Evolutionary conservation across 2,113 vertebrate species (phyloP).

Genomic region (Psephotus haematonotus): DNA sequence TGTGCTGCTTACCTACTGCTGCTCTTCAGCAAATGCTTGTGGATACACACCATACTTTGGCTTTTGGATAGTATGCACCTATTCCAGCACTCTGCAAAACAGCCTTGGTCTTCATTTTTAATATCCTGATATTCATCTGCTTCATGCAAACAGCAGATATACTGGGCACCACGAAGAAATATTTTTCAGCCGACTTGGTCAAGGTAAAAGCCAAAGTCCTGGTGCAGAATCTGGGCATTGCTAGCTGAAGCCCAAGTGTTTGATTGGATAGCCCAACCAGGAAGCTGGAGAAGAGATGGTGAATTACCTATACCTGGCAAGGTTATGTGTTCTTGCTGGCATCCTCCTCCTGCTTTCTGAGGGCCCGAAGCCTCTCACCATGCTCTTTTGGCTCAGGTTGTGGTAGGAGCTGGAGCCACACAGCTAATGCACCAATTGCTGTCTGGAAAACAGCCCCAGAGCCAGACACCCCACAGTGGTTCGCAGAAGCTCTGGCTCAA

Average conservation of each 20-base stretch:
- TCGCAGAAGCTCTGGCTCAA: not conserved
- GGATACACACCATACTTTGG: rapidly evolving
- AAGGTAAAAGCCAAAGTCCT: not conserved
- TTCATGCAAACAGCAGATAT: not conserved
- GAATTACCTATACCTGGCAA: not conserved
- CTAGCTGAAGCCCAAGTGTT: not conserved
- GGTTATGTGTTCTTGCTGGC: rapidly evolving
- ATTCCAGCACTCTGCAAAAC: not conserved
- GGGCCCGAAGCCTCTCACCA: rapidly evolving
- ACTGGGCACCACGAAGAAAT: rapidly evolving
- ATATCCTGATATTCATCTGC: not conserved
- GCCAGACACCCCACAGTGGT: not conserved
- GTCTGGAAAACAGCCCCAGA: not conserved
- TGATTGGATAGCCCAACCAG: not conserved
- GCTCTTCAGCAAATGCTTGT: not conserved
- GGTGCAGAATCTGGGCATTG: not conserved
- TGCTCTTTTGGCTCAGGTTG: not conserved
- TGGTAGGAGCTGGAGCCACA: not conserved
- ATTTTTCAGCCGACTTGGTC: not conserved
- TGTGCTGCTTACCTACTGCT: rapidly evolving
- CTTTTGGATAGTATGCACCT: not conserved
- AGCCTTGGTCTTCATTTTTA: not conserved
- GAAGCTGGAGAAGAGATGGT: rapidly evolving
- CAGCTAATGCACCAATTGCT: not conserved
- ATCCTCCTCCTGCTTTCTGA: rapidly evolving